Percentiles rank a stretch among this genome's conserved stretches.
phyloP scores from a whole-genome alignment of 2,113 vertebrate genomes.

The Aspiorhynchus laticeps region DNA sequence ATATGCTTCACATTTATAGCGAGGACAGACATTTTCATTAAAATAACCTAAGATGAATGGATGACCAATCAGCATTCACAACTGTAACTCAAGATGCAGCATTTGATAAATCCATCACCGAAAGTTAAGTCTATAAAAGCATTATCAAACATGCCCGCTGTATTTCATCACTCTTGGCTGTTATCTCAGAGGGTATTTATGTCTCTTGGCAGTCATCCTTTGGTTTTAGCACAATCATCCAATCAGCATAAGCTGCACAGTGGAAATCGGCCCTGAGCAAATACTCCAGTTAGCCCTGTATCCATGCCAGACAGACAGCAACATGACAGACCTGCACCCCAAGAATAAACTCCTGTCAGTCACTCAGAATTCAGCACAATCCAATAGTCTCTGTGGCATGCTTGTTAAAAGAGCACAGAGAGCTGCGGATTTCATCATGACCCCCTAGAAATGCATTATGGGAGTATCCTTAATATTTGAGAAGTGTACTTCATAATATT shows the following conservation, averaged over 20 bases:
- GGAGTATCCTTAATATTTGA: not conserved
- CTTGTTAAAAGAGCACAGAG: constrained; percentile 9
- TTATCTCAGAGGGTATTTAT: constrained; percentile 28
- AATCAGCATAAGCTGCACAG: constrained; percentile 35
- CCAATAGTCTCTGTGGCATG: not conserved
- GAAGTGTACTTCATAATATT: not conserved
- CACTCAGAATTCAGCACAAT: constrained; percentile 23
- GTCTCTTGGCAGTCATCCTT: constrained; percentile 25
- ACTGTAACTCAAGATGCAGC: not conserved
- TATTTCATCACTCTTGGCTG: constrained; percentile 11
- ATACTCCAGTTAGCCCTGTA: constrained; percentile 16
- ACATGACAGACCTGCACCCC: constrained; percentile 16
- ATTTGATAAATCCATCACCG: not conserved
- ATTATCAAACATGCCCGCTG: not conserved
- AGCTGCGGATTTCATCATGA: constrained; percentile 4
- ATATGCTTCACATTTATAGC: not conserved
- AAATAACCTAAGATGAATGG: not conserved
- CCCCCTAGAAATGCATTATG: not conserved
- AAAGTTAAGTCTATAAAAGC: constrained; percentile 15
- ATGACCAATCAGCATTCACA: constrained; percentile 11
- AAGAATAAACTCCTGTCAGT: constrained; percentile 31
- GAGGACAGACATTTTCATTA: not conserved
- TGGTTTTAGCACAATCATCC: constrained; percentile 37
- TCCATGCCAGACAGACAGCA: constrained; percentile 22
- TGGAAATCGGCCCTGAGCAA: not conserved